Evolutionary conservation across 2,888 invertebrate genomes (phyloP).

Genomic region (Actias luna): DNA sequence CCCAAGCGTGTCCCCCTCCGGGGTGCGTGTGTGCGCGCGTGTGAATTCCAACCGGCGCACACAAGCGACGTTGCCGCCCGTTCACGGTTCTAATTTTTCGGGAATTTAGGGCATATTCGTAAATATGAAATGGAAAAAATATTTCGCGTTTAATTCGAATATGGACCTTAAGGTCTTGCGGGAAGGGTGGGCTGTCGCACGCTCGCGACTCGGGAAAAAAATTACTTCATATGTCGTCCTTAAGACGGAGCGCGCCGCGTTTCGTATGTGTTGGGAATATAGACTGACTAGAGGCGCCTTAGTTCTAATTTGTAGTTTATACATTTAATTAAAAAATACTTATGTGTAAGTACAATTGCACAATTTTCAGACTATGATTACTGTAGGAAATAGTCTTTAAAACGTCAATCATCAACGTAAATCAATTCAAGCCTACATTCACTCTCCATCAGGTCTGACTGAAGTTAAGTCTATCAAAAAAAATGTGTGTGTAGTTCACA

Average conservation of each 20-base stretch:
- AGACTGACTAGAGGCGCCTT: constrained; percentile 45
- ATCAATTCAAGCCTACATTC: no score
- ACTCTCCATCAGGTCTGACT: no score
- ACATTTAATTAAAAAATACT: no score
- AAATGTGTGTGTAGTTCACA: no score
- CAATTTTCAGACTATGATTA: no score
- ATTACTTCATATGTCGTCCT: constrained; percentile 83
- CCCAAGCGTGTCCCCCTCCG: constrained; percentile 33
- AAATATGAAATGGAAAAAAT: constrained; percentile 83
- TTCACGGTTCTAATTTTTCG: constrained; percentile 83
- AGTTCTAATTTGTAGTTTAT: constrained; percentile 23
- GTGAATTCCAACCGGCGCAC: constrained; percentile 53
- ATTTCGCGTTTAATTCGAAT: constrained; percentile 62
- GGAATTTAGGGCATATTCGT: constrained; percentile 83
- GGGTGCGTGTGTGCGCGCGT: constrained; percentile 46
- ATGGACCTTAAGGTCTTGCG: constrained; percentile 39
- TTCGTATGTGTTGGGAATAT: constrained; percentile 75
- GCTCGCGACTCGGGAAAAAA: constrained; percentile 70
- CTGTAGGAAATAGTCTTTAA: no score
- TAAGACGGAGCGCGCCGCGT: constrained; percentile 79
- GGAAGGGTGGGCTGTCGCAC: constrained; percentile 48
- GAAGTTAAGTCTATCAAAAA: no score
- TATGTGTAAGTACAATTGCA: no score
- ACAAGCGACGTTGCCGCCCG: constrained; percentile 61
- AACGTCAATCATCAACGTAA: no score